These are phyloP conservation scores for Cataglyphis albicans DNA, from an alignment of 2,888 invertebrate species.

Conservation along the genomic window DNA sequence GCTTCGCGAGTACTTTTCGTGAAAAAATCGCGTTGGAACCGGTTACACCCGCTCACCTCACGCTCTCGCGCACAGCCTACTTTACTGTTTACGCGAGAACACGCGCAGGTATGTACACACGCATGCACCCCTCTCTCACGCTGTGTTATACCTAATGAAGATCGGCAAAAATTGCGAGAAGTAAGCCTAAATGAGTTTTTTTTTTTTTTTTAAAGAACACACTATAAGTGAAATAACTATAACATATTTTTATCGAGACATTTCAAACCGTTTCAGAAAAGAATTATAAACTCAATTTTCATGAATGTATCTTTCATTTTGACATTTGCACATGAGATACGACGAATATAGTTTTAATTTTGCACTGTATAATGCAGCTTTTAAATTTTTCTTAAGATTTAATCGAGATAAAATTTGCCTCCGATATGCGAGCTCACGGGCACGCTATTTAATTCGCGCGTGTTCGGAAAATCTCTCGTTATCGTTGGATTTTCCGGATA, in stretches of 20 bases:
- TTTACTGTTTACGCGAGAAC: conserved; percentile 64
- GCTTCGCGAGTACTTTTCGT: conserved; percentile 72
- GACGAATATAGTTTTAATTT: not conserved
- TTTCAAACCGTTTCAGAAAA: not conserved
- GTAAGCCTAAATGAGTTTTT: not conserved
- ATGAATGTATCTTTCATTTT: not conserved
- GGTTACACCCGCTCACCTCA: conserved; percentile 71
- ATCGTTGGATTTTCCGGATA: not conserved
- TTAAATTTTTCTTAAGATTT: not conserved
- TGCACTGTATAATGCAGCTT: not conserved
- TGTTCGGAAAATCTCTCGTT: not conserved
- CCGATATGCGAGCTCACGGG: not conserved
- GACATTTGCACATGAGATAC: not conserved
- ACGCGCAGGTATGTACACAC: conserved; percentile 56
- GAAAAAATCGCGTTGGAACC: conserved; percentile 76
- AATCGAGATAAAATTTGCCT: not conserved
- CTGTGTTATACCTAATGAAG: not conserved
- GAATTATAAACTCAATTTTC: not conserved
- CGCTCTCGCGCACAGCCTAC: conserved; percentile 60
- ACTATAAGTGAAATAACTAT: not conserved
- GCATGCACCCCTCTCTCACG: not conserved
- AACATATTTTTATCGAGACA: not conserved
- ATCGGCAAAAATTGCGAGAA: not conserved
- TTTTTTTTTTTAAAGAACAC: not conserved
- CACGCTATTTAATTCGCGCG: not conserved